These are phyloP conservation scores for Lindbergichthys nudifrons DNA, from an alignment of 2,797 vertebrate genomes.

Conservation along the genomic window DNA sequence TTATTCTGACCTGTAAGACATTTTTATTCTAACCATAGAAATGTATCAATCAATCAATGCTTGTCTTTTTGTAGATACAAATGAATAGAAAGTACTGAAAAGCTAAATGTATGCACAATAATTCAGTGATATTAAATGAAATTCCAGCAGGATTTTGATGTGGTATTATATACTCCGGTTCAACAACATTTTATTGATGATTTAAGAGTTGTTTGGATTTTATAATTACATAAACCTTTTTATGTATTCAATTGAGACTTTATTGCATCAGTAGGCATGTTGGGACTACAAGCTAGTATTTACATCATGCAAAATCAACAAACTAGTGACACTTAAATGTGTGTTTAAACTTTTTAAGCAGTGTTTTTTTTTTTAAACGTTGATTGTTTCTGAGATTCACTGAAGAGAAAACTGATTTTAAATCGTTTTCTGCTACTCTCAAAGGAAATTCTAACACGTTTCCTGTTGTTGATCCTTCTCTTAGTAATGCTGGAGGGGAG, in stretches of 20 bases:
- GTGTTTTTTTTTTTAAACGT: background rate
- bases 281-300: background rate
- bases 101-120: background rate
- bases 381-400: background rate
- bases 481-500: constrained; percentile 92
- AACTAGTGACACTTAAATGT: background rate
- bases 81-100: background rate
- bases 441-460: background rate
- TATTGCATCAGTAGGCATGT: background rate
- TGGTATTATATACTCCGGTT: background rate
- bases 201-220: background rate
- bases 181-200: background rate
- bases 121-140: background rate
- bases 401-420: background rate
- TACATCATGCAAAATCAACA: background rate
- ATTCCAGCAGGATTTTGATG: background rate
- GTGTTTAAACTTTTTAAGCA: too few species aligned
- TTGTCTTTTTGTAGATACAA: background rate
- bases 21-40: background rate
- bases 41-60: background rate
- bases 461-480: background rate
- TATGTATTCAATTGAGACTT: background rate
- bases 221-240: background rate
- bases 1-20: background rate
- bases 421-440: background rate